Conservation (phyloP, 2,888 invertebrate species). For the Lucinisca nassula region DNA sequence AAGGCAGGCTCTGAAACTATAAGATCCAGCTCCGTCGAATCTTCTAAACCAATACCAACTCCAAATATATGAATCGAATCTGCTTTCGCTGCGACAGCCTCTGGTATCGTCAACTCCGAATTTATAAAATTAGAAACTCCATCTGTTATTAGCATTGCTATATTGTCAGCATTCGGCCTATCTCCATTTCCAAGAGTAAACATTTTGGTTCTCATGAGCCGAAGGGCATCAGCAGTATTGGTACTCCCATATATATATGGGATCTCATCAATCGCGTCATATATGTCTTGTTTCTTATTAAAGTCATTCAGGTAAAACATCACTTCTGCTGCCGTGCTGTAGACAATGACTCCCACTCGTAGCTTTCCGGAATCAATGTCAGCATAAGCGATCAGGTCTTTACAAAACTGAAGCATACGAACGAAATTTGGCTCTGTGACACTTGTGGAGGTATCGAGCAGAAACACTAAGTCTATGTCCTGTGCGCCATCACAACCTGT, state of each 20-base stretch:
- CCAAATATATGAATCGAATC: conserved; percentile 81
- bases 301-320: conserved; percentile 83
- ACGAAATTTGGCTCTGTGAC: conserved; percentile 84
- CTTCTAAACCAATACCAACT: conserved; percentile 82
- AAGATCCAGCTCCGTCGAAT: conserved; percentile 81
- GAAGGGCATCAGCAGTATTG: conserved; percentile 83
- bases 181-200: conserved; percentile 82
- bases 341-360: conserved; percentile 82
- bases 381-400: conserved; percentile 78
- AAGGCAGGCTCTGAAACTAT: conserved; percentile 79
- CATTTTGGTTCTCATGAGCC: conserved; percentile 78
- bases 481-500: conserved; percentile 73
- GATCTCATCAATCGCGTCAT: conserved; percentile 81
- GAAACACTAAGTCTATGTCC: conserved; percentile 83
- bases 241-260: conserved; percentile 83
- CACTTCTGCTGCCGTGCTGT: conserved; percentile 79
- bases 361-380: conserved; percentile 79
- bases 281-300: conserved; percentile 71
- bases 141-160: conserved; percentile 84
- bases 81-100: conserved; percentile 77
- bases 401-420: conserved; percentile 82
- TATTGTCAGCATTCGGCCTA: conserved; percentile 80
- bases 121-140: conserved; percentile 86
- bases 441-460: conserved; percentile 86
- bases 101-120: conserved; percentile 75